Evolutionary conservation across 37 sponge, comb jelly and placozoan genomes (phyloP).

Genomic region (Ianthella basta): DNA sequence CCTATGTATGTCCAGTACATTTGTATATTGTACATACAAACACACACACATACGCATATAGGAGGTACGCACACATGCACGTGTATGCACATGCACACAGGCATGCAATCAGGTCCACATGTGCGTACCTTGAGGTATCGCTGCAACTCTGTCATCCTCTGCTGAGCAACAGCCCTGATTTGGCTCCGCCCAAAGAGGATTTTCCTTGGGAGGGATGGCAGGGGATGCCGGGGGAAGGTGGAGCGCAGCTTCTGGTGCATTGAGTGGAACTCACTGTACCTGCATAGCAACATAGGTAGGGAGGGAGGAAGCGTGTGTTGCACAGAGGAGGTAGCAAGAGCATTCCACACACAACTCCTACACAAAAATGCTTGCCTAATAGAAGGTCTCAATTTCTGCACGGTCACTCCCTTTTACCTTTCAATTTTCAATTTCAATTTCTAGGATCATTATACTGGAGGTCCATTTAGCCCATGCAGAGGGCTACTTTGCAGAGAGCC

Average conservation of each 20-base stretch:
- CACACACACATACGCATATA: not conserved
- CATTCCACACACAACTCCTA: no score
- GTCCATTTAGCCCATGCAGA: no score
- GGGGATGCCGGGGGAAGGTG: constrained; percentile 4
- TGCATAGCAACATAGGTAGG: no score
- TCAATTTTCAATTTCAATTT: no score
- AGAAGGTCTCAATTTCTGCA: no score
- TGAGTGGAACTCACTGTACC: constrained; percentile 76
- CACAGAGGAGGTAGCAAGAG: not conserved
- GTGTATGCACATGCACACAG: not conserved
- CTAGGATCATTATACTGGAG: no score
- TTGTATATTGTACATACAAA: not conserved
- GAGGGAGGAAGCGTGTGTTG: no score
- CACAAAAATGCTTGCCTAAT: no score
- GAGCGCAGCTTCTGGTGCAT: constrained; percentile 59
- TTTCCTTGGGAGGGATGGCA: constrained; percentile 72
- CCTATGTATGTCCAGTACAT: no score
- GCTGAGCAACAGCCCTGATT: constrained; percentile 55
- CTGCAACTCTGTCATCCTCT: constrained; percentile 68
- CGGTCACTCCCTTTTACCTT: no score
- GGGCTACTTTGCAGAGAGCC: no score
- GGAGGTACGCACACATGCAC: not conserved
- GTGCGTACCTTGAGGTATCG: constrained; percentile 49
- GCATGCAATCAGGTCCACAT: not conserved
- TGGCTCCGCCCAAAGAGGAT: constrained; percentile 76